phyloP scores from a whole-genome alignment of 1,140 invertebrate species.

The Eubasilissa regina region DNA sequence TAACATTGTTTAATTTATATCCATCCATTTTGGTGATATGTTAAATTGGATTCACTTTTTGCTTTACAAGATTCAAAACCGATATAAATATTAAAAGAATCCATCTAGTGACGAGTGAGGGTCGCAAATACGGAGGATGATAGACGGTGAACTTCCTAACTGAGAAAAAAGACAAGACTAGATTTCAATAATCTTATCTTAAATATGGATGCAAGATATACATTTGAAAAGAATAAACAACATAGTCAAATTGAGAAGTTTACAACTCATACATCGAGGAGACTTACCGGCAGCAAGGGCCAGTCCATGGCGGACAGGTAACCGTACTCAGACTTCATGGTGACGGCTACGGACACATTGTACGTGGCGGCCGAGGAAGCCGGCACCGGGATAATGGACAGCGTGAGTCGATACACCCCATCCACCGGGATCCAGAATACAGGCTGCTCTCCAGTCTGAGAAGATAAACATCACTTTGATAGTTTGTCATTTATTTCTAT shows the following conservation, averaged over 20 bases:
- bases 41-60: too few relatives aligned
- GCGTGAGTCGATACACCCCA: slow-evolving; percentile 73
- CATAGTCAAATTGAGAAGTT: not conserved
- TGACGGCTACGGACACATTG: slow-evolving; percentile 74
- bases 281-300: slow-evolving; percentile 79
- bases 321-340: slow-evolving; percentile 79
- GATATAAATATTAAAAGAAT: too few relatives aligned
- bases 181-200: too few relatives aligned
- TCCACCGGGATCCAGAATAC: slow-evolving; percentile 69
- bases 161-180: too few relatives aligned
- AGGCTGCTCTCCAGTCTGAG: slow-evolving; percentile 62
- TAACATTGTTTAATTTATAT: too few relatives aligned
- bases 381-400: slow-evolving; percentile 62
- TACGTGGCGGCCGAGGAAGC: slow-evolving; percentile 66
- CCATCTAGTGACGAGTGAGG: too few relatives aligned
- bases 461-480: not conserved
- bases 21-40: too few relatives aligned
- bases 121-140: too few relatives aligned
- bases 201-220: too few relatives aligned
- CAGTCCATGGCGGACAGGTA: slow-evolving; percentile 84
- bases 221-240: too few relatives aligned
- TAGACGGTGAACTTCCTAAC: too few relatives aligned
- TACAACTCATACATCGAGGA: not conserved
- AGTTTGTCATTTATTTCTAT: not conserved
- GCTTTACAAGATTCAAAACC: too few relatives aligned